Evolutionary conservation across 2,113 vertebrate genomes (phyloP), one percentile per base, ranked within the genome.

Genomic region (Periophthalmus modestus): DNA sequence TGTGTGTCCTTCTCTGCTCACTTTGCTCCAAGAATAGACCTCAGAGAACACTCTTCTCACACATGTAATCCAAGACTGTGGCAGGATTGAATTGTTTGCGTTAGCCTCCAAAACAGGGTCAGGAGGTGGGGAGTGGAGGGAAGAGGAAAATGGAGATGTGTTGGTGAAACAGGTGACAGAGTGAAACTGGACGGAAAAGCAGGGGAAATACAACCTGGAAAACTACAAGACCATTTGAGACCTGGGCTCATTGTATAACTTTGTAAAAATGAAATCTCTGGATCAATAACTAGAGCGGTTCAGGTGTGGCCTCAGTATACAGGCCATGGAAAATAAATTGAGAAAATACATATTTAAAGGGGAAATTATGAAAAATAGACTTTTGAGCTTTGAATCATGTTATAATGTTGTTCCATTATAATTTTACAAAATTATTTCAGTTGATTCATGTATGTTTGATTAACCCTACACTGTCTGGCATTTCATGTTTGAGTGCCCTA

Each of bases 171-270:
- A 16, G 36, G 16, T 28, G 0, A 71, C 10, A 50, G 4, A 14
- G 48, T 18, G 39, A 7, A 39, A 5, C 48, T 18, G 21, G 36
- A 57, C 14, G 48, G 67, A 65, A 62, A 16, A 68, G 62, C 72
- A 11, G 18, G 7, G 7, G 34, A 39, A 65, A 23, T 18, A 15
- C 21, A 47, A 68, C 13, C 7, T 23, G 68, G 63, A 71, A 79
- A 81, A 80, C 69, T 43, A 62, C 72, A 39, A 79, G 50, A 72
- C 69, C 63, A 78, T 89, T 79, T 82, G 78, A 84, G 83, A 78
- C 85, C 78, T 86, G 1, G 43, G 80, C 77, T 73, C 34, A 85
- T 89, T 80, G 82, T 88, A 82, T 43, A 73, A 33, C 72, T 80
- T 67, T 82, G 76, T 78, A 78, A 73, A 88, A 87, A 89, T 87